These are phyloP conservation scores for Bufo gargarizans DNA, from an alignment of 2,113 vertebrate species.

Conservation along the genomic window DNA sequence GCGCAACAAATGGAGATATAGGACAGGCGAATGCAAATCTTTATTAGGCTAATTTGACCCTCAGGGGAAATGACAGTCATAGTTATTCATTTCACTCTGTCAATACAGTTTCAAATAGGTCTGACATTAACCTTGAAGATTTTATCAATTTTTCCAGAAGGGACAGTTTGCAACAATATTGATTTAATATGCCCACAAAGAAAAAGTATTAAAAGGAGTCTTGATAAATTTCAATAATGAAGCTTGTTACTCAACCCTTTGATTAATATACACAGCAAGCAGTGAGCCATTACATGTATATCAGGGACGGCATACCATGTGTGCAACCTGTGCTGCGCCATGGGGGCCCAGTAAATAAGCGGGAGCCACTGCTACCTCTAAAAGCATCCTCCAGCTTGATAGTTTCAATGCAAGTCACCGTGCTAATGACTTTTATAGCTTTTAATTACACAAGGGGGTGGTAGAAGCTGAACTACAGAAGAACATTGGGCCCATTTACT, in stretches of 20 bases:
- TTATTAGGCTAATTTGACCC: slow-evolving; percentile 42
- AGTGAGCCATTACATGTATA: neutral
- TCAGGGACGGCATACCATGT: neutral
- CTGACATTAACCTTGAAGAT: slow-evolving; percentile 49
- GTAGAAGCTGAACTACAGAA: no score
- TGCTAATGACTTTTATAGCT: no score
- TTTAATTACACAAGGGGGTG: no score
- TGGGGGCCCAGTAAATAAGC: no score
- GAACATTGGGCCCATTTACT: no score
- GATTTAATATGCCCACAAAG: slow-evolving; percentile 36
- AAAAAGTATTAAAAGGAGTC: slow-evolving; percentile 33
- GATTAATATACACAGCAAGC: neutral
- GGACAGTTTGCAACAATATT: slow-evolving; percentile 45
- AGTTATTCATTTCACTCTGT: slow-evolving; percentile 49
- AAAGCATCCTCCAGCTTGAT: no score
- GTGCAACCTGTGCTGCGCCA: no score
- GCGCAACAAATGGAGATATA: slow-evolving; percentile 36
- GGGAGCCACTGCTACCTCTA: no score
- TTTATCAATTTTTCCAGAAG: slow-evolving; percentile 48
- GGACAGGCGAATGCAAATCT: slow-evolving; percentile 14
- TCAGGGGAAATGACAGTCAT: slow-evolving; percentile 36
- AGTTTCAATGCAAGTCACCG: no score
- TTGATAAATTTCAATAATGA: neutral
- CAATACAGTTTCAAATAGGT: slow-evolving; percentile 41
- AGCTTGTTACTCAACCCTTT: neutral